These are phyloP conservation scores for Hemaris fuciformis DNA, from an alignment of 2,888 invertebrate species.

Conservation along the genomic window DNA sequence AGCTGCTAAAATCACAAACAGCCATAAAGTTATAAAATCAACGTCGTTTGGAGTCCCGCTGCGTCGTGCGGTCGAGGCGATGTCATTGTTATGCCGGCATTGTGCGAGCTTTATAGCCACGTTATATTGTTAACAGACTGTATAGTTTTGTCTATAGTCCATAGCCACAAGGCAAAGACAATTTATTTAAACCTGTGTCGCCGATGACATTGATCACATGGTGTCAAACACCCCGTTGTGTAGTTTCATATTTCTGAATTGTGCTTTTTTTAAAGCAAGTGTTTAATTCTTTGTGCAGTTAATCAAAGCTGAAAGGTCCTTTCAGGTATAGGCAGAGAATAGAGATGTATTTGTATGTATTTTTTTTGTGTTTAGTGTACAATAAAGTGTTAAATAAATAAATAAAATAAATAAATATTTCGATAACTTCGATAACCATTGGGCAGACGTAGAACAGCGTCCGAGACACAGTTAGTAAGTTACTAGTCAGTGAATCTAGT, in stretches of 20 bases:
- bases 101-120: neutral
- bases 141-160: neutral
- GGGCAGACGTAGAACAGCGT: too few relatives aligned
- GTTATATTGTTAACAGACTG: neutral
- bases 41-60: neutral
- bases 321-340: neutral
- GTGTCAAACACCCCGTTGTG: too few relatives aligned
- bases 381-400: too few relatives aligned
- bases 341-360: too few relatives aligned
- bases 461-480: too few relatives aligned
- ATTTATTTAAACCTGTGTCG: neutral
- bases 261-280: too few relatives aligned
- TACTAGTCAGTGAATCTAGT: too few relatives aligned
- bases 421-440: too few relatives aligned
- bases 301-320: neutral
- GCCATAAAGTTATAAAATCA: neutral
- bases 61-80: neutral
- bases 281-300: too few relatives aligned
- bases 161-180: neutral
- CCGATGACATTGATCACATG: neutral
- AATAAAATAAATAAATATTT: too few relatives aligned
- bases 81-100: neutral
- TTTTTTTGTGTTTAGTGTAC: too few relatives aligned
- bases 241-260: too few relatives aligned
- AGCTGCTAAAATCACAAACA: neutral